Evolutionary conservation across 2,797 vertebrate species (phyloP).

Genomic region (Arctocebus calabarensis): DNA sequence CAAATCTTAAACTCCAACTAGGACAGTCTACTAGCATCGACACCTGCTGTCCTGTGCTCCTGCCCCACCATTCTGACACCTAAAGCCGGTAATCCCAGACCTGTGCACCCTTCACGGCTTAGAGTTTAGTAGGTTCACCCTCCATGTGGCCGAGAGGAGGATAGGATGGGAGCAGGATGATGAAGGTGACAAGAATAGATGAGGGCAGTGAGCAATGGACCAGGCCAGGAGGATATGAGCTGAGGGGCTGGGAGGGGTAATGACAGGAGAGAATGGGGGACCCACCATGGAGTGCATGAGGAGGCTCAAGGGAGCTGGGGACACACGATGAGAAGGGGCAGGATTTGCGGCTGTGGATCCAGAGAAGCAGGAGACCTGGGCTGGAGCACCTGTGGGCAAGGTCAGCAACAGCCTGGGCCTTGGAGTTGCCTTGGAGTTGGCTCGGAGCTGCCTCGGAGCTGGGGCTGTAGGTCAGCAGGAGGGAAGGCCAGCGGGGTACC

Average conservation of each 20-base stretch:
- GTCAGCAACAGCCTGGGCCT: background rate
- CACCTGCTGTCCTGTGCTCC: background rate
- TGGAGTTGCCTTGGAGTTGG: background rate
- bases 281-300: background rate
- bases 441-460: background rate
- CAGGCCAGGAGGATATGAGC: background rate
- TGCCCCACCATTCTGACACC: background rate
- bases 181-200: background rate
- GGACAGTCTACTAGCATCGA: rapidly evolving
- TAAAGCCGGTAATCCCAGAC: background rate
- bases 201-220: background rate
- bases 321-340: background rate
- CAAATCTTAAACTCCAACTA: background rate
- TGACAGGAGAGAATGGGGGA: no score
- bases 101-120: background rate
- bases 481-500: background rate
- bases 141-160: background rate
- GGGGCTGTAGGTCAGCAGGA: background rate
- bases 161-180: background rate
- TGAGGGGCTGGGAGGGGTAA: background rate
- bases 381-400: background rate
- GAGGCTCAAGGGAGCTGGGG: background rate
- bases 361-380: background rate
- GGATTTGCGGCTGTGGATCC: background rate
- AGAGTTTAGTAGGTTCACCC: background rate